A percentile compares a stretch with the other conserved stretches of the same genome.
Evolutionary conservation across 2,888 invertebrate genomes (phyloP).

Genomic region (Tetheella fluctuosa): DNA sequence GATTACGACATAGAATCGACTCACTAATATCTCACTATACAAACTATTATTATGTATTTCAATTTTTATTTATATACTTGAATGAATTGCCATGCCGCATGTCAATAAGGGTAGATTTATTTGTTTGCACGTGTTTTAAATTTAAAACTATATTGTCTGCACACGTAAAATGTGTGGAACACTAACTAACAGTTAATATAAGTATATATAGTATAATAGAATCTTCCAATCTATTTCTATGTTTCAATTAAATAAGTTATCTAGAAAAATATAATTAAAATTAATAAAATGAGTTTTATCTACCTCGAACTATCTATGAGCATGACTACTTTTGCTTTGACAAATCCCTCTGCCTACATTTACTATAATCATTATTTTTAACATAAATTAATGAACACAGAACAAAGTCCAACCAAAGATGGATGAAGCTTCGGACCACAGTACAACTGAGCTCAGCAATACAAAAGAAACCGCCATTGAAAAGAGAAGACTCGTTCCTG

Average conservation of each 20-base stretch:
- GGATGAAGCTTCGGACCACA: constrained; percentile 97
- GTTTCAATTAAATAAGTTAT: background rate
- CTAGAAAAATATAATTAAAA: background rate
- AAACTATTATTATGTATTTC: constrained; percentile 56
- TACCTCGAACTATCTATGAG: constrained; percentile 45
- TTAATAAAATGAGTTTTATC: constrained; percentile 12
- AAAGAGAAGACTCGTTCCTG: constrained; percentile 96
- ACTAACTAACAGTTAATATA: constrained; percentile 33
- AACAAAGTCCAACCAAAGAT: constrained; percentile 96
- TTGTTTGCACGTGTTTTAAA: constrained; percentile 73
- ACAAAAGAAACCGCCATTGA: constrained; percentile 94
- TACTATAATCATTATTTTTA: background rate
- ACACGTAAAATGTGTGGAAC: constrained; percentile 48
- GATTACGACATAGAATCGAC: constrained; percentile 58
- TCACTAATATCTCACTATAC: constrained; percentile 68
- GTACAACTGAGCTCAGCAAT: constrained; percentile 95
- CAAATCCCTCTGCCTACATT: constrained; percentile 30
- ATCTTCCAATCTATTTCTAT: constrained; percentile 18
- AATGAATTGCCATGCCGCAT: constrained; percentile 76
- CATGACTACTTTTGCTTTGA: constrained; percentile 60
- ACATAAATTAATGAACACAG: constrained; percentile 76
- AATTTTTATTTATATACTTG: constrained; percentile 63
- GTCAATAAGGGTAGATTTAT: constrained; percentile 64
- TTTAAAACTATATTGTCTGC: constrained; percentile 35
- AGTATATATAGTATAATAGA: background rate